These are phyloP conservation scores for Apomyelois bistriatella DNA, from an alignment of 2,888 invertebrate species.

Conservation along the genomic window DNA sequence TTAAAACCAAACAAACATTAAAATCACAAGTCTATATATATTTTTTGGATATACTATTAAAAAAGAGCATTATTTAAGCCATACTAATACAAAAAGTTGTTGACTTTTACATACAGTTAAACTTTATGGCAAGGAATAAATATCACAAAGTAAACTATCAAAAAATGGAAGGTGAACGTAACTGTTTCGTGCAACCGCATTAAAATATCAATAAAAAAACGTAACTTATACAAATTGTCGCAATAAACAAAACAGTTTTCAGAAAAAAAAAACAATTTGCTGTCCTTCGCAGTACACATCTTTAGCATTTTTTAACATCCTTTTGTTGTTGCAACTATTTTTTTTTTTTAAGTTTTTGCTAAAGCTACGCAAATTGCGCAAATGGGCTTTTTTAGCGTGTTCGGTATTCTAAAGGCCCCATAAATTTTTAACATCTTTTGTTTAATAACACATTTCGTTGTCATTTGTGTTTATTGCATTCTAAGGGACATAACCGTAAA, in stretches of 20 bases:
- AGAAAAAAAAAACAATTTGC: conserved; percentile 18
- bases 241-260: conserved; percentile 2
- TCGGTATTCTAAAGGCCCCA: conserved; percentile 38
- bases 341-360: conserved; percentile 37
- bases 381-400: conserved; percentile 57
- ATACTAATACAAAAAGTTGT: no score
- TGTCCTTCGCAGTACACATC: conserved; percentile 26
- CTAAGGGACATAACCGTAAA: conserved; percentile 14
- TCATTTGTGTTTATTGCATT: conserved; percentile 40
- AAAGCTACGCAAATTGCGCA: conserved; percentile 61
- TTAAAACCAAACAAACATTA: no score
- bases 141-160: not conserved
- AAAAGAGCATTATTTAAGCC: no score
- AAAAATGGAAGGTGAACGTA: not conserved
- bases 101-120: no score
- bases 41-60: no score
- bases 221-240: not conserved
- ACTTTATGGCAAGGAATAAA: no score
- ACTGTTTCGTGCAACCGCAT: not conserved
- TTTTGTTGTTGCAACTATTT: conserved; percentile 29
- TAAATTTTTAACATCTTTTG: conserved; percentile 45
- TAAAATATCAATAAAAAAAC: not conserved
- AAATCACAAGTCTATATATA: no score
- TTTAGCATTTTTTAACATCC: conserved; percentile 45
- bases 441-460: conserved; percentile 23